These are phyloP conservation scores for Darwinula stevensoni DNA, from an alignment of 2,888 invertebrate genomes.

Conservation along the genomic window DNA sequence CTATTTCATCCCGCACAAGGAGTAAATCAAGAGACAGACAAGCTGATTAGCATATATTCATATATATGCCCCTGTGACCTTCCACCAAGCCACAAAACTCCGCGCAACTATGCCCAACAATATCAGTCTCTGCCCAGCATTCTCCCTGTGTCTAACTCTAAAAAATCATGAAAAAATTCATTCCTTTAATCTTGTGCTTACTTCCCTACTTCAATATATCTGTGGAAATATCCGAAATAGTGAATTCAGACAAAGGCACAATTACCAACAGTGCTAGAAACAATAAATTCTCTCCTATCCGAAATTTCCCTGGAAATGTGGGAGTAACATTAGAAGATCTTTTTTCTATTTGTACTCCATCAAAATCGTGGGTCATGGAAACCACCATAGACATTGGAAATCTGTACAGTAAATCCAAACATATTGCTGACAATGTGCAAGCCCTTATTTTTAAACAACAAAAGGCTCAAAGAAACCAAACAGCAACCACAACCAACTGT, in stretches of 20 bases:
- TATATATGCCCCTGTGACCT: constrained; percentile 1
- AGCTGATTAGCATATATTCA: constrained; percentile 1
- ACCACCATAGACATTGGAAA: constrained; percentile 2
- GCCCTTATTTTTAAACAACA: constrained; percentile 1
- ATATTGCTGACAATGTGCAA: constrained; percentile 1
- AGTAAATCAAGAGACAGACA: constrained; percentile 2
- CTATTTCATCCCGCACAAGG: constrained; percentile 2
- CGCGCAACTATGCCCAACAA: constrained; percentile 1
- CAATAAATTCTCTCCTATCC: constrained; percentile 2
- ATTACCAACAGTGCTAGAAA: constrained; percentile 2
- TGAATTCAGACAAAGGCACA: constrained; percentile 1
- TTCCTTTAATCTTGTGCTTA: constrained; percentile 2
- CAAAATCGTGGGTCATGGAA: constrained; percentile 1
- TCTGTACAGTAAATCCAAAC: constrained; percentile 2
- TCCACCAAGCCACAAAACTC: constrained; percentile 2
- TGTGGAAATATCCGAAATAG: constrained; percentile 2
- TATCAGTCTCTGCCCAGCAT: constrained; percentile 1
- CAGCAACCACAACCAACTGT: constrained; percentile 1
- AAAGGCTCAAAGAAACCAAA: constrained; percentile 2
- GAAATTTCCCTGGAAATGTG: constrained; percentile 2
- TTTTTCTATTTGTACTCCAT: constrained; percentile 1
- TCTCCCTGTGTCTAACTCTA: constrained; percentile 1
- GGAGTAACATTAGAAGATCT: constrained; percentile 2
- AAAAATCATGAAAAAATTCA: constrained; percentile 2
- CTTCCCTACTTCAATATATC: constrained; percentile 2